Conservation (phyloP, 2,113 vertebrate species). For the Numida meleagris region DNA sequence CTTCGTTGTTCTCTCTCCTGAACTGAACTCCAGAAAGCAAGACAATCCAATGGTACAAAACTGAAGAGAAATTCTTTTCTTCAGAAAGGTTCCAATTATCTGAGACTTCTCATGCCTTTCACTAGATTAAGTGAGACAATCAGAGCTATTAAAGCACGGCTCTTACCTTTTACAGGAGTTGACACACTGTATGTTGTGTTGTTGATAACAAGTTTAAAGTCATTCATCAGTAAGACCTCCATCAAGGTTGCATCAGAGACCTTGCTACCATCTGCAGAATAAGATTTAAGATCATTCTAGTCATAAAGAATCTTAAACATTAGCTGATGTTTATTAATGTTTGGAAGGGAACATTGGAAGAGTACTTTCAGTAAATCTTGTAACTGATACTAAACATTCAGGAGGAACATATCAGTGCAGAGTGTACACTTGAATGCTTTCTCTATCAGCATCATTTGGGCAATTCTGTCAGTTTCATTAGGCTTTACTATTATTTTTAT, state of each 20-base stretch:
- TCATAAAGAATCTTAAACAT: not conserved
- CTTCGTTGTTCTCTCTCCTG: not conserved
- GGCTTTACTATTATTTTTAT: not conserved
- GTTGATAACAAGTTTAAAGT: conserved; percentile 90
- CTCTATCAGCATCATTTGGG: not conserved
- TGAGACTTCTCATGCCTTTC: not conserved
- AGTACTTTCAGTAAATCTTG: not conserved
- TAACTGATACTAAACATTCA: not conserved
- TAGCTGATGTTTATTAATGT: not conserved
- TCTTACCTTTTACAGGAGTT: conserved; percentile 82
- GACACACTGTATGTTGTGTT: conserved; percentile 74
- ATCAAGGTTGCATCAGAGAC: conserved; percentile 83
- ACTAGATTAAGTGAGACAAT: not conserved
- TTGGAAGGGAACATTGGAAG: not conserved
- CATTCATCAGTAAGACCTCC: conserved; percentile 83
- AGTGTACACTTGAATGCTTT: not conserved
- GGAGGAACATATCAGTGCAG: not conserved
- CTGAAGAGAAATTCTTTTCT: not conserved
- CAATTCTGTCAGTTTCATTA: not conserved
- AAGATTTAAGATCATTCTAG: not conserved
- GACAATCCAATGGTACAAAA: not conserved
- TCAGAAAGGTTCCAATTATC: not conserved
- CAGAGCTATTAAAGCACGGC: not conserved
- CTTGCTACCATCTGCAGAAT: conserved; percentile 82
- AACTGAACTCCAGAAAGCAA: not conserved